phyloP scores from a whole-genome alignment of 2,888 invertebrate species.

The Lypha dubia region DNA sequence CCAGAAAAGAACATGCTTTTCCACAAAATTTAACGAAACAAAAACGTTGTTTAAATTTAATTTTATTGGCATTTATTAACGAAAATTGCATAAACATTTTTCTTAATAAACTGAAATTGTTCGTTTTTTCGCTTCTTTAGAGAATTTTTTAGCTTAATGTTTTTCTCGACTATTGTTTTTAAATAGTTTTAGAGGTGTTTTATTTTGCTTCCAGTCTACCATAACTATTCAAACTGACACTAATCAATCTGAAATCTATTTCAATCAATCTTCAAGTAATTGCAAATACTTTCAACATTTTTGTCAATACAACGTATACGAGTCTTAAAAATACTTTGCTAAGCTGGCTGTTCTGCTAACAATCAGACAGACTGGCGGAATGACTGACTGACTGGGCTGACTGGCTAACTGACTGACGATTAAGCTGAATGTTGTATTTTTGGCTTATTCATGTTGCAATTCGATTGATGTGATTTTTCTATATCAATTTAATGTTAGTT shows the following conservation, averaged over 20 bases:
- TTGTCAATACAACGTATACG: slow-evolving; percentile 71
- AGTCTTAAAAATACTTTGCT: slow-evolving; percentile 12
- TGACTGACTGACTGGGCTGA: background rate
- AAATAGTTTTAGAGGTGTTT: slow-evolving; percentile 54
- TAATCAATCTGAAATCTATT: slow-evolving; percentile 82
- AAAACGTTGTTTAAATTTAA: slow-evolving; percentile 31
- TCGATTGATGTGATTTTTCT: slow-evolving; percentile 54
- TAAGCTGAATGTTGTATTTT: background rate
- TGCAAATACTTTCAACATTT: slow-evolving; percentile 82
- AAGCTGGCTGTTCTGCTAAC: background rate
- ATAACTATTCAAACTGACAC: slow-evolving; percentile 73
- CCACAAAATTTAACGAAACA: background rate
- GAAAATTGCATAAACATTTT: slow-evolving; percentile 59
- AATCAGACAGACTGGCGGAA: no score
- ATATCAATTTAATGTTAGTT: slow-evolving; percentile 54
- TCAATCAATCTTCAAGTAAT: slow-evolving; percentile 82
- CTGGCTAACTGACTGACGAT: background rate
- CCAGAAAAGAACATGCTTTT: slow-evolving; percentile 2
- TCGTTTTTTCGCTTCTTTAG: background rate
- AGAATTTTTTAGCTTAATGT: slow-evolving; percentile 29
- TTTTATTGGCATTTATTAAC: slow-evolving; percentile 60
- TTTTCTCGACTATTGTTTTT: slow-evolving; percentile 11
- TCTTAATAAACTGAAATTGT: slow-evolving; percentile 61
- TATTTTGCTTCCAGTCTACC: slow-evolving; percentile 61
- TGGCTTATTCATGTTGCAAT: slow-evolving; percentile 50